Percentiles rank a stretch among this genome's conserved stretches.
phyloP scores from a whole-genome alignment of 23 tunicate species.

The Oikopleura albicans region DNA sequence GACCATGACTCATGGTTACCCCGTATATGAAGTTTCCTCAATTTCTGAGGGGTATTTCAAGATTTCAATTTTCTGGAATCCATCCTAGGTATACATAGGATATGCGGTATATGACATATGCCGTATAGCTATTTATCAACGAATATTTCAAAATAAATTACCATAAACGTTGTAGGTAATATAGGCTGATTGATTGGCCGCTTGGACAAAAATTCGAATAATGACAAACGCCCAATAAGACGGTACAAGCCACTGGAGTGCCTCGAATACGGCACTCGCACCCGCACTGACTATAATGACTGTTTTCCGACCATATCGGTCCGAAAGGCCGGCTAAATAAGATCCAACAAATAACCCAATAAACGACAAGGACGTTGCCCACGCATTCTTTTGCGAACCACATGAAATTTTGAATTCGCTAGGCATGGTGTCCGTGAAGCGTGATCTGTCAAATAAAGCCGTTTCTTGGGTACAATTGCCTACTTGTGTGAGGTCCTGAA shows the following conservation, averaged over 20 bases:
- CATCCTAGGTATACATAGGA: no score
- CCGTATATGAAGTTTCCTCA: no score
- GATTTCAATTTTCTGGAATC: no score
- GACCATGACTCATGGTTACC: no score
- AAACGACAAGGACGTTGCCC: neutral
- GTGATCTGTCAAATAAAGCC: neutral
- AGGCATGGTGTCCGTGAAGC: neutral
- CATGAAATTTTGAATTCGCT: neutral
- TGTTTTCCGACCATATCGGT: neutral
- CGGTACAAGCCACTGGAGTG: neutral
- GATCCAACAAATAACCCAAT: slow-evolving; percentile 8
- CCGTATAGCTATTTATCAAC: no score
- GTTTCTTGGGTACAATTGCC: neutral
- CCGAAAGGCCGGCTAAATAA: neutral
- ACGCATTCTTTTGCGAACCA: neutral
- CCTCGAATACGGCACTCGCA: neutral
- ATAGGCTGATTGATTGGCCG: slow-evolving; percentile 11
- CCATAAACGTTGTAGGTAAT: slow-evolving; percentile 5
- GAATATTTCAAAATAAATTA: neutral
- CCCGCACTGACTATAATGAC: neutral
- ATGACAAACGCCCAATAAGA: neutral
- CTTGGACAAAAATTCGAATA: neutral
- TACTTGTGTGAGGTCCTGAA: neutral
- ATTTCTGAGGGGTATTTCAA: no score
- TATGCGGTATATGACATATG: no score